Conservation (phyloP, 2,888 invertebrate species). For the Polyploca ridens region DNA sequence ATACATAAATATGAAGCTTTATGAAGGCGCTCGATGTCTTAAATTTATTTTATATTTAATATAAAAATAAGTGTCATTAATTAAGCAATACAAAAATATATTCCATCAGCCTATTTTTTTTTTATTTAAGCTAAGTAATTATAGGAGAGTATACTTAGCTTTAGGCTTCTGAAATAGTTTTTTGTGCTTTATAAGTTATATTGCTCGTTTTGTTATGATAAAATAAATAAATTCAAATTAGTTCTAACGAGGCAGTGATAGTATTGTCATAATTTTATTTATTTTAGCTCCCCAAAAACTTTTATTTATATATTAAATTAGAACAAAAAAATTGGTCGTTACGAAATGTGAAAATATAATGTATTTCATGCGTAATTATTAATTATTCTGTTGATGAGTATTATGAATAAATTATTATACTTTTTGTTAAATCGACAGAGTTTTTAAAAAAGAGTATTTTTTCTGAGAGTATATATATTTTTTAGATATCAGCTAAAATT, state of each 20-base stretch:
- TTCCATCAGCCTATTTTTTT: constrained; percentile 6
- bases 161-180: neutral
- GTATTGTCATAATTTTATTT: neutral
- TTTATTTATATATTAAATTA: too few relatives aligned
- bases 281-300: neutral
- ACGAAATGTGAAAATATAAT: too few relatives aligned
- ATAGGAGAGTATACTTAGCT: neutral
- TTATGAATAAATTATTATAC: too few relatives aligned
- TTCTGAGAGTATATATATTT: too few relatives aligned
- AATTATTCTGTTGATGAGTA: too few relatives aligned
- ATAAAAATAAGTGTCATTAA: neutral
- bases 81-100: neutral
- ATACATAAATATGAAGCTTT: constrained; percentile 17
- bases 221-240: neutral
- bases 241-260: neutral
- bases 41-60: neutral
- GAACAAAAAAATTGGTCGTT: too few relatives aligned
- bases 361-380: too few relatives aligned
- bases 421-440: too few relatives aligned
- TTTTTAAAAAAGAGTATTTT: too few relatives aligned
- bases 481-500: constrained; percentile 7
- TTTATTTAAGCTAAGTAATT: neutral
- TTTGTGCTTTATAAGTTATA: neutral
- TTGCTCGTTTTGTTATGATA: neutral
- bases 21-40: neutral